Percentiles rank a stretch among this genome's conserved stretches.
These are phyloP conservation scores for Jordanella pulchra DNA, from an alignment of 2,797 vertebrate genomes.

Conservation along the genomic window DNA sequence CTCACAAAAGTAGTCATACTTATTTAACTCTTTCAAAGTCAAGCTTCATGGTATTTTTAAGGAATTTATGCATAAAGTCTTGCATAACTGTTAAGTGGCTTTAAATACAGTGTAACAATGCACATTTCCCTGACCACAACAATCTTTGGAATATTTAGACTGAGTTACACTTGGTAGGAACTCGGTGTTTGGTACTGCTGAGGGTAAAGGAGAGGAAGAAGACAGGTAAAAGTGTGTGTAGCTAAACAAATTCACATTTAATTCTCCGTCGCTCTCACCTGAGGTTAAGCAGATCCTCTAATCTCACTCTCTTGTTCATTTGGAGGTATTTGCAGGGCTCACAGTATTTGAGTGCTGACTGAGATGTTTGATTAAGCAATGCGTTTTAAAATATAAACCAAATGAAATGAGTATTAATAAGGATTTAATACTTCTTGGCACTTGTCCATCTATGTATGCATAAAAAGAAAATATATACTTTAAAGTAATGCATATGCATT, in stretches of 20 bases:
- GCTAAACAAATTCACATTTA: slow-evolving; percentile 57
- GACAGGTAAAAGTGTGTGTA: slow-evolving; percentile 44
- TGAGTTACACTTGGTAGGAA: slow-evolving; percentile 18
- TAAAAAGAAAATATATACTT: slow-evolving; percentile 36
- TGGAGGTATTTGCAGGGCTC: slow-evolving; percentile 25
- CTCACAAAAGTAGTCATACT: neutral
- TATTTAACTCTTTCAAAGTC: neutral
- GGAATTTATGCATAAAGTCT: too few species aligned
- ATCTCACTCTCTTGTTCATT: slow-evolving; percentile 57
- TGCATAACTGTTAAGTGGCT: too few species aligned
- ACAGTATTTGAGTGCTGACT: neutral
- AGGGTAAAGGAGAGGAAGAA: slow-evolving; percentile 5
- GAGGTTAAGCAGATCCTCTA: slow-evolving; percentile 58
- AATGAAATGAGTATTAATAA: slow-evolving; percentile 24
- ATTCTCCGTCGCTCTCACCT: slow-evolving; percentile 36
- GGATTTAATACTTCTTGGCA: slow-evolving; percentile 25
- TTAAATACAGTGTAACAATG: neutral
- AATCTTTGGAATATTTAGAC: slow-evolving; percentile 34
- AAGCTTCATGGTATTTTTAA: neutral
- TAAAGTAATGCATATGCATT: slow-evolving; percentile 17
- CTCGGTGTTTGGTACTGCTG: slow-evolving; percentile 4
- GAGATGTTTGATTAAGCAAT: slow-evolving; percentile 9
- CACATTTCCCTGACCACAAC: too few species aligned
- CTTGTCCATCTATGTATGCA: slow-evolving; percentile 27
- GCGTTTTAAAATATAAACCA: slow-evolving; percentile 5